Evolutionary conservation across 64 coral and sea anemone genomes (phyloP).

Genomic region (Pachyseris speciosa): DNA sequence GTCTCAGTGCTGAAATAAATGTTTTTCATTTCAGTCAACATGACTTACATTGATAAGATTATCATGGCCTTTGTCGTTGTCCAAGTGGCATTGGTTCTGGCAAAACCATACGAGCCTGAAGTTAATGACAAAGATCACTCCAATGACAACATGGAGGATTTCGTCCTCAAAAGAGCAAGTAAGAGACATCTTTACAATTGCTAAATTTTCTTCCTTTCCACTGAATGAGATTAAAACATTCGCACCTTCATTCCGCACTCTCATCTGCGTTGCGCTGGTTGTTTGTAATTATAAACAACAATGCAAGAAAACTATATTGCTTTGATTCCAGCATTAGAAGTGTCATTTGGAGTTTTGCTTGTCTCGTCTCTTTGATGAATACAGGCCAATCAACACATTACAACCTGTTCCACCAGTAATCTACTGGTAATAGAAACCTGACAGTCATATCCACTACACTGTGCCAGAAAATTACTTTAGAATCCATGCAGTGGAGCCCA

Average conservation of each 20-base stretch:
- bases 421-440: no score
- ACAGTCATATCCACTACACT: no score
- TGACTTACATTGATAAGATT: neutral
- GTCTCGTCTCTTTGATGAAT: no score
- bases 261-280: no score
- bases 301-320: neutral
- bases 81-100: neutral
- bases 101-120: neutral
- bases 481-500: no score
- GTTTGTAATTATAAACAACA: neutral
- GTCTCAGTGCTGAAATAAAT: neutral
- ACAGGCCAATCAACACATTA: no score
- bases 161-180: conserved; percentile 26
- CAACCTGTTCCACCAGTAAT: no score
- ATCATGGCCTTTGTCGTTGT: neutral
- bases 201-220: neutral
- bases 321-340: neutral
- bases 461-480: no score
- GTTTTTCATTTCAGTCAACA: neutral
- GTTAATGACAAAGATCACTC: neutral
- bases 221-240: no score
- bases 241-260: no score
- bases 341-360: neutral
- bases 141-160: no score
- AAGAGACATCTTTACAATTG: neutral